phyloP scores from a whole-genome alignment of 2,888 invertebrate species.

The Dendrolimus houi region DNA sequence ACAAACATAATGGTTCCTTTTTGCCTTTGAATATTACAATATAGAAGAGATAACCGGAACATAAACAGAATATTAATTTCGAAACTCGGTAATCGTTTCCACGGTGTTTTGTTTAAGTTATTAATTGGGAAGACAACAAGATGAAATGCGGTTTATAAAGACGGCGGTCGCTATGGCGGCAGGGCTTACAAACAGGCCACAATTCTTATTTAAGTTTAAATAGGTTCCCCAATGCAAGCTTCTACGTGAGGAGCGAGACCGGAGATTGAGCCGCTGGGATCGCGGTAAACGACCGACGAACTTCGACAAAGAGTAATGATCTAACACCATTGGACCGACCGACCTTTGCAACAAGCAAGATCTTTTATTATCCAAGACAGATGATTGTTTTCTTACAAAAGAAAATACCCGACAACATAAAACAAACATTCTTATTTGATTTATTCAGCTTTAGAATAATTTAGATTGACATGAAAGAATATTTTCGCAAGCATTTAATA shows the following conservation, averaged over 20 bases:
- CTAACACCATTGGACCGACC: conserved; percentile 21
- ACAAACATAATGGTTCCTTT: no score
- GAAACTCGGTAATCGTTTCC: no score
- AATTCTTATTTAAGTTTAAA: conserved; percentile 50
- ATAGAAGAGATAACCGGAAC: no score
- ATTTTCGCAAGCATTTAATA: background rate
- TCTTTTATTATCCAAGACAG: conserved; percentile 1
- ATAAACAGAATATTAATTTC: no score
- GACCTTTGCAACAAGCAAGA: conserved; percentile 13
- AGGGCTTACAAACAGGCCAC: conserved; percentile 13
- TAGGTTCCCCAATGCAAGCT: conserved; percentile 37
- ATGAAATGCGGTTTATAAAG: background rate
- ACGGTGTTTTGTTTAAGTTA: no score
- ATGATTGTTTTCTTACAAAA: conserved; percentile 1
- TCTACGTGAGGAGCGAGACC: conserved; percentile 27
- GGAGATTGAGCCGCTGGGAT: conserved; percentile 40
- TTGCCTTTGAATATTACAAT: no score
- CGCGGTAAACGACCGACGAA: conserved; percentile 31
- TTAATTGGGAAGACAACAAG: background rate
- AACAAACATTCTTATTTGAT: background rate
- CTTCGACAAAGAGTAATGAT: conserved; percentile 56
- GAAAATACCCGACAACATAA: conserved; percentile 4
- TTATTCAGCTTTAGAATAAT: background rate
- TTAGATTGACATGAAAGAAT: background rate
- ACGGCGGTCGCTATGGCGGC: conserved; percentile 1